Base-by-base conservation (phyloP, 2,113 vertebrate genomes). In the Cyprinodon brontotheroides region DNA sequence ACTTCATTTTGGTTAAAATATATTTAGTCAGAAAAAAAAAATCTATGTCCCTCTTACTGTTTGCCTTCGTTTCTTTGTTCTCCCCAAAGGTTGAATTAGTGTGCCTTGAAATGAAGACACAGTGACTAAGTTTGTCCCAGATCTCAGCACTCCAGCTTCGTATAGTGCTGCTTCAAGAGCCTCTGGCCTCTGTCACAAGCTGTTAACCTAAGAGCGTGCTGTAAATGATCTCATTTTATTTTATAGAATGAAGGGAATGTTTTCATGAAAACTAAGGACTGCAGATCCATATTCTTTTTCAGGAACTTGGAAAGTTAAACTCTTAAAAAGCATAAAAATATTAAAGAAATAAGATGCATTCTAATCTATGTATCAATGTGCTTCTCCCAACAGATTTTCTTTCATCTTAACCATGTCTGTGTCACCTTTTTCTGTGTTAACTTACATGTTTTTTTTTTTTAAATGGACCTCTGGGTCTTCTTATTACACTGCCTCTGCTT, bases 21-120 rank as follows among this genome's bases (percentile, higher is more conserved):
- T 13, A 10, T 10, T 38, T 8, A 63, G 8, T 10, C 38, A 39
- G n/a, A 11, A 39, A 70, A 45, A 60, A 3, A 53, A 59, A 11
- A 8, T 72, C 41, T 69, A 70, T 43, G 5, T 64, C 53, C n/a
- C 29, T 47, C 14, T 72, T 38, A 40, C 39, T 66, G 20, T 69
- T 61, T 75, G 77, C 36, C 40, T 62, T 70, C 50, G 22, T 47
- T 75, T 53, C 60, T 10, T 11, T 38, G 10, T 70, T 65, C 67
- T 74, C 78, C 72, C 82, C 79, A 89, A 86, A 85, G 86, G 89
- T 83, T 91, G 74, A 64, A 91, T 93, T 83, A 86, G 17, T 76
- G 69, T 81, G 81, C 89, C 87, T 89, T 89, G 87, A 90, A 64
- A 62, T 68, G 88, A 89, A 81, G 60, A 85, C 66, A 78, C 77